Base-by-base conservation (phyloP, 2,797 vertebrate genomes). In the Micrastur ruficollis region DNA sequence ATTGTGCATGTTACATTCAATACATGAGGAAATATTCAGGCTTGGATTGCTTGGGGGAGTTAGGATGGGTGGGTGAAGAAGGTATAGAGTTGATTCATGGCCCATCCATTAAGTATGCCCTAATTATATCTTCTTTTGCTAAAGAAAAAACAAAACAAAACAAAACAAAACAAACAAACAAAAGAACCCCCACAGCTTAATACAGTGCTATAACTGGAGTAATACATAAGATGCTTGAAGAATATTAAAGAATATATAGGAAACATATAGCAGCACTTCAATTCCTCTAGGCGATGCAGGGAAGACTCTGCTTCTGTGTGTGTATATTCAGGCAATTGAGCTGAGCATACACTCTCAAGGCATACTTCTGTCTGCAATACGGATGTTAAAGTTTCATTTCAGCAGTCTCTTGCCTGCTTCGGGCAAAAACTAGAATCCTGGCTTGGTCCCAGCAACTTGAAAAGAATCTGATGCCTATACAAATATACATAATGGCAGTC, bases 391-490 rank as follows among this genome's bases (percentile, higher is more conserved):
- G 72, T 95, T 95, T 79, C 34, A 56, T 93, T 95, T 93, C 88
- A 95, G 66, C 76, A 62, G 67, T 27, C 81, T 89, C 75, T 94
- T 62, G 49, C 29, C 59, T 94, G 62, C 75, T 97, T 96, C 81
- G 89, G 81, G 94, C 90, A 95, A 93, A 97, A 91, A 90, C 58
- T 81, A 85, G 76, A 96, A 94, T 95, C 55, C 89, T 96, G 92
- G 95, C 79, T 89, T 88, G 22, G 31, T 96, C 96, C 90, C 96
- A 97, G 85, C 59, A 93, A 87, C 86, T 97, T 98, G 81, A 96
- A 95, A 96, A 96, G 93, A 96, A 92, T 72, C 70, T 95, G 84
- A 96, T 97, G 96, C 61, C 74, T 95, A 81, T 86, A 97, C 86
- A 97, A 97, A 94, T 93, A 83, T 79, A 72, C 76, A 96, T 96